A percentile compares a stretch with the other conserved stretches of the same genome.
Evolutionary conservation across 2,888 invertebrate genomes (phyloP).

Genomic region (Pollenia griseotomentosa): DNA sequence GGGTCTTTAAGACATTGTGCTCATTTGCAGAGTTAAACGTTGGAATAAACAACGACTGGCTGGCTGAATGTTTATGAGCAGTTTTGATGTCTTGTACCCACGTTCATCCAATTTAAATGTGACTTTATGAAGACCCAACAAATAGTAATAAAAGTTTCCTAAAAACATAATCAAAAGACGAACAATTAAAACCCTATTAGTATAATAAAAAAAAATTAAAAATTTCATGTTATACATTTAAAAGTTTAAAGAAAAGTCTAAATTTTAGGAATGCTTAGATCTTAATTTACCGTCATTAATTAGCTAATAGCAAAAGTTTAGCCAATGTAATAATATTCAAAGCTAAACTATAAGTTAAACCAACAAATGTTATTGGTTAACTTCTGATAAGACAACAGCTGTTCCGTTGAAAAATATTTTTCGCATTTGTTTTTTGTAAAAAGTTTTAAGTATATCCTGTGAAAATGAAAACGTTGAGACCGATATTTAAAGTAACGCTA

Average conservation of each 20-base stretch:
- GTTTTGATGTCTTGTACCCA: conserved; percentile 49
- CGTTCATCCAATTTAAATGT: conserved; percentile 65
- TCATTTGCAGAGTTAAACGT: conserved; percentile 9
- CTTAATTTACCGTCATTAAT: no score
- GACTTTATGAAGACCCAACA: conserved; percentile 40
- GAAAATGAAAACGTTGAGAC: no score
- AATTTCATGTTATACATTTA: not conserved
- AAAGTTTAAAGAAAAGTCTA: not conserved
- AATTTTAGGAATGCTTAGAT: no score
- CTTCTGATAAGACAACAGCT: no score
- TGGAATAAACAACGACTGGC: conserved; percentile 21
- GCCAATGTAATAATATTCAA: no score
- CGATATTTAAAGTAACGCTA: no score
- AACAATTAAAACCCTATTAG: conserved; percentile 23
- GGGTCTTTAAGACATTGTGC: conserved; percentile 27
- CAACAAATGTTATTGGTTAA: no score
- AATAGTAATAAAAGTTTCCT: not conserved
- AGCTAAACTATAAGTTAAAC: no score
- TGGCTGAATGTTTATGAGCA: conserved; percentile 29
- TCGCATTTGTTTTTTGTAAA: no score
- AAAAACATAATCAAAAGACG: not conserved
- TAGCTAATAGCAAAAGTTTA: no score
- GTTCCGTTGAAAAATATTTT: no score
- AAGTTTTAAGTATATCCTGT: no score
- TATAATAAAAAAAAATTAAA: not conserved